Evolutionary conservation across 1,140 invertebrate species (phyloP), one percentile per base, ranked within the genome.

Genomic region (Sitodiplosis mosellana): DNA sequence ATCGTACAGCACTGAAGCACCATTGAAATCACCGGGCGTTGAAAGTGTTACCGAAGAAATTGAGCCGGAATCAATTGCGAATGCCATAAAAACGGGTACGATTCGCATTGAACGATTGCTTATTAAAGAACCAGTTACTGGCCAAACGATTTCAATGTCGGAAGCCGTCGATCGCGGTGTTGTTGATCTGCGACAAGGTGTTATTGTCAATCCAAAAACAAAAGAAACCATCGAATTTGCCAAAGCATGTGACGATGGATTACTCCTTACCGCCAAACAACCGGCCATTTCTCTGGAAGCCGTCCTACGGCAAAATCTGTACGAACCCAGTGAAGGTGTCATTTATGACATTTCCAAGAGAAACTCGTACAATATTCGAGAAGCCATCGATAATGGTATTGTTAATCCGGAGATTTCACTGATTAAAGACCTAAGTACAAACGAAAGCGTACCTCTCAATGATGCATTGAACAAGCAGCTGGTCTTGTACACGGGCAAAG

Each of bases 321-420:
- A 87, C 59, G 76, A 84, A 57, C 65, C 76, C 0, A 71, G 75
- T 53, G 72, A 72, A 18, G 82, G 83, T 15, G 77, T 73, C 57
- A 78, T 89, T 36, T 74, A 69, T 52, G 84, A 90, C 64, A 71
- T 70, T 1, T 66, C 80, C 22, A 81, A 77, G 4, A 76, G 79
- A 52, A 76, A 82, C 61, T 63, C 72, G 43, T 70, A 88, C 6
- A 70, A 76, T 52, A 63, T 91, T 15, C 69, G 77, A 52, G 83
- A 87, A 58, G 81, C 83, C 12, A 75, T 91, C 37, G 74, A 78
- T 56, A 74, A 81, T 58, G 79, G 80, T 51, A 76, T 93, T 45
- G 73, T 92, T 22, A 82, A 91, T 67, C 74, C 81, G 2, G 81
- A 80, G 51, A 83, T 86, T 52, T 83, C 82, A n/a, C 74, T 83